Percentiles rank a stretch among this genome's conserved stretches.
phyloP scores from a whole-genome alignment of 2,888 invertebrate species.

The Lapara coniferarum region DNA sequence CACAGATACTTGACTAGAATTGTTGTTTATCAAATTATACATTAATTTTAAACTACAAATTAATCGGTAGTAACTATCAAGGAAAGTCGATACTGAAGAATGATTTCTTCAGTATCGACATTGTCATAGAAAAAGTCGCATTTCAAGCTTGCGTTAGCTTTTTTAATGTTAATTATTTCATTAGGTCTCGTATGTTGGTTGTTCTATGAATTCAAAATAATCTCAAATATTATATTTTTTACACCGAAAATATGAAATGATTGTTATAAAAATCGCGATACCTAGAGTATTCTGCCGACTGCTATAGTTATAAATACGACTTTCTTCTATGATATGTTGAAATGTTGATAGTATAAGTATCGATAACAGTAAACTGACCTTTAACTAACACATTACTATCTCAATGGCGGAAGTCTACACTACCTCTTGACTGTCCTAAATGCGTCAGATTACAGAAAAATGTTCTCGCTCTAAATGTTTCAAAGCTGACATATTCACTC shows the following conservation, averaged over 20 bases:
- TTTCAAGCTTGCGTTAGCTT: too few species aligned
- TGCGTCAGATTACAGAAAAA: background rate
- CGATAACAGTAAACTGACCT: constrained; percentile 4
- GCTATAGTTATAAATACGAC: too few species aligned
- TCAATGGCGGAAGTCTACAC: background rate
- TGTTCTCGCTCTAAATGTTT: background rate
- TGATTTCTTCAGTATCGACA: too few species aligned
- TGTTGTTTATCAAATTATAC: background rate
- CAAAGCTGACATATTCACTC: background rate
- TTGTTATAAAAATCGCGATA: too few species aligned
- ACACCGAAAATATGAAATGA: too few species aligned
- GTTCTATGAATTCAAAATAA: too few species aligned
- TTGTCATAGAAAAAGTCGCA: too few species aligned
- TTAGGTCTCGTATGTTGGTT: too few species aligned
- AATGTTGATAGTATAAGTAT: background rate
- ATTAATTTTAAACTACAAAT: background rate
- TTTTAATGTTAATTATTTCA: too few species aligned
- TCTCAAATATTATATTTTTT: too few species aligned
- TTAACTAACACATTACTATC: background rate
- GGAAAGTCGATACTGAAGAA: background rate
- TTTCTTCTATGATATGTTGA: background rate
- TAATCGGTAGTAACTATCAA: background rate
- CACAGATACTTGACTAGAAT: constrained; percentile 11
- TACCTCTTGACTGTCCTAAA: background rate
- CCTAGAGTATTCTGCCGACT: too few species aligned